A percentile compares a stretch with the other conserved stretches of the same genome.
Evolutionary conservation across 2,888 invertebrate species (phyloP).

Genomic region (Lysandra coridon): DNA sequence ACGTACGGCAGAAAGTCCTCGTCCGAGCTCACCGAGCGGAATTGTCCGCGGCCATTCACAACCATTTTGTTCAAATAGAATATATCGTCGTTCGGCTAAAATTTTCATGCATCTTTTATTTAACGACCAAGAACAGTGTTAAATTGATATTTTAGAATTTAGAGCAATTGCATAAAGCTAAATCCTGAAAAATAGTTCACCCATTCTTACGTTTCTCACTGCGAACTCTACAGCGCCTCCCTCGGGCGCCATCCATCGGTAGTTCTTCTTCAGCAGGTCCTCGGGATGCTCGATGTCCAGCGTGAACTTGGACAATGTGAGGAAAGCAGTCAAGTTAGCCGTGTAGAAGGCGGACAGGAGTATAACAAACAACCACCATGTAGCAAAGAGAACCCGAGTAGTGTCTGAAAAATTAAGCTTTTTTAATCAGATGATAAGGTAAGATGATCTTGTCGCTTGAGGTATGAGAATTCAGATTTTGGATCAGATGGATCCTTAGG

Average conservation of each 20-base stretch:
- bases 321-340: slow-evolving; percentile 93
- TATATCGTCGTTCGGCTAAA: slow-evolving; percentile 66
- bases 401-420: slow-evolving; percentile 81
- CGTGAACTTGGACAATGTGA: slow-evolving; percentile 91
- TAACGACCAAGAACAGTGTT: not conserved
- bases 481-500: too few species aligned
- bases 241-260: slow-evolving; percentile 85
- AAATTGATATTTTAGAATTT: too few species aligned
- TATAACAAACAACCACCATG: slow-evolving; percentile 95
- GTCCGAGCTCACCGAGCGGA: slow-evolving; percentile 54
- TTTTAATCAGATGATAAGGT: not conserved
- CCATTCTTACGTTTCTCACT: slow-evolving; percentile 78
- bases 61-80: slow-evolving; percentile 68
- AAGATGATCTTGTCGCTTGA: too few species aligned
- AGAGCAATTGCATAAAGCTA: too few species aligned
- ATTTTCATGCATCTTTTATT: not conserved
- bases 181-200: too few species aligned
- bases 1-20: slow-evolving; percentile 59
- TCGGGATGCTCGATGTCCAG: slow-evolving; percentile 86
- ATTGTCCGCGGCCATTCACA: slow-evolving; percentile 61
- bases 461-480: too few species aligned
- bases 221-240: slow-evolving; percentile 86
- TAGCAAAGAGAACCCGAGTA: slow-evolving; percentile 90
- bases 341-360: slow-evolving; percentile 94
- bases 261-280: slow-evolving; percentile 84